These are phyloP conservation scores for Catharus minimus DNA, from an alignment of 2,113 vertebrate genomes.

Conservation along the genomic window DNA sequence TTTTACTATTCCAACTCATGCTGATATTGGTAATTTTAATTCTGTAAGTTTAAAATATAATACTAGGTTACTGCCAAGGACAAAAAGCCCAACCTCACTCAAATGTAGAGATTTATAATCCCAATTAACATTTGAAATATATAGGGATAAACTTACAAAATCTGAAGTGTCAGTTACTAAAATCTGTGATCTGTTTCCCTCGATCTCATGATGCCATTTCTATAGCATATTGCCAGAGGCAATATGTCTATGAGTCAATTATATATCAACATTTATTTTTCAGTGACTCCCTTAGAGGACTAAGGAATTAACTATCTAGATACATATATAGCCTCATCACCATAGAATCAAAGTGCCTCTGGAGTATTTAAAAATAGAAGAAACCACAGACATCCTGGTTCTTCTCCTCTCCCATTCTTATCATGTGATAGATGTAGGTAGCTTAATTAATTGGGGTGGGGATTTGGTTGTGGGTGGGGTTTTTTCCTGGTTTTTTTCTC, in stretches of 20 bases:
- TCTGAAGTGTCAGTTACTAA: conserved; percentile 52
- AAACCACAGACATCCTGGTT: background rate
- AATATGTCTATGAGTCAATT: conserved; percentile 63
- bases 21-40: conserved; percentile 53
- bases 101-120: conserved; percentile 51
- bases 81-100: background rate
- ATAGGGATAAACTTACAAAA: conserved; percentile 55
- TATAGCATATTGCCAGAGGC: conserved; percentile 57
- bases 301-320: conserved; percentile 36
- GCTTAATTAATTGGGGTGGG: background rate
- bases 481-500: background rate
- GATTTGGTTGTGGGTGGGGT: background rate
- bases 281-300: background rate
- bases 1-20: conserved; percentile 45
- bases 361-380: conserved; percentile 21
- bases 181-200: conserved; percentile 56
- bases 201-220: conserved; percentile 44
- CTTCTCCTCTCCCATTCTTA: background rate
- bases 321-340: conserved; percentile 5
- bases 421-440: background rate
- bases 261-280: conserved; percentile 63
- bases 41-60: conserved; percentile 30
- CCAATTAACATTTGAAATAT: conserved; percentile 69
- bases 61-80: conserved; percentile 24
- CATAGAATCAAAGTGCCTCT: conserved; percentile 7